Conservation (phyloP, 2,888 invertebrate genomes). For the Perizoma affinitatum region DNA sequence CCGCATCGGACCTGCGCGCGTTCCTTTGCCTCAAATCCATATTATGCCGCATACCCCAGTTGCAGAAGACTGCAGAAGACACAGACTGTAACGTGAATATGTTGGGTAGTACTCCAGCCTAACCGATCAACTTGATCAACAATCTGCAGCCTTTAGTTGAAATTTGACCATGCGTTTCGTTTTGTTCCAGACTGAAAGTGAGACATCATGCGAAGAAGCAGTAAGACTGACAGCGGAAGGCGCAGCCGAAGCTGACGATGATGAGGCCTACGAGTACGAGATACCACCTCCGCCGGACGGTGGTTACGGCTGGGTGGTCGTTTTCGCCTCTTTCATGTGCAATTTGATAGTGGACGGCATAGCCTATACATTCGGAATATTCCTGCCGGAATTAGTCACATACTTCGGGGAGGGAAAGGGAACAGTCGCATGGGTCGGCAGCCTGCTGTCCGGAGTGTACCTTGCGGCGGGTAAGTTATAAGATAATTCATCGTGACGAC, state of each 20-base stretch:
- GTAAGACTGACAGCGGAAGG: slow-evolving; percentile 89
- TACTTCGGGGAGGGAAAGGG: slow-evolving; percentile 94
- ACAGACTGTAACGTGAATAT: slow-evolving; percentile 1
- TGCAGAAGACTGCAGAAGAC: slow-evolving; percentile 8
- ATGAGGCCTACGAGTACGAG: slow-evolving; percentile 87
- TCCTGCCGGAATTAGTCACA: slow-evolving; percentile 90
- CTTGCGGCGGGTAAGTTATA: slow-evolving; percentile 91
- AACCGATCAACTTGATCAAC: too few relatives aligned
- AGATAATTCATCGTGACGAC: too few relatives aligned
- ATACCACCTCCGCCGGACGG: slow-evolving; percentile 95
- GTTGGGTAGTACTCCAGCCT: background rate
- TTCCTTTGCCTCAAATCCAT: slow-evolving; percentile 36
- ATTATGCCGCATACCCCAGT: slow-evolving; percentile 28
- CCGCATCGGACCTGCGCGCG: slow-evolving; percentile 47
- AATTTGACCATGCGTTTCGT: slow-evolving; percentile 2
- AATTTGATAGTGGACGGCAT: slow-evolving; percentile 99
- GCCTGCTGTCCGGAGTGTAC: slow-evolving; percentile 97
- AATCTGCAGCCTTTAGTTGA: background rate
- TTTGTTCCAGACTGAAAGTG: slow-evolving; percentile 91
- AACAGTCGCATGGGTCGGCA: slow-evolving; percentile 96
- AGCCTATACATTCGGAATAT: slow-evolving; percentile 98
- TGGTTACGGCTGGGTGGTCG: slow-evolving; percentile 97
- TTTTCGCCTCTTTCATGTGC: slow-evolving; percentile 98
- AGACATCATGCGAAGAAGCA: slow-evolving; percentile 93
- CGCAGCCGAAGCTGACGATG: slow-evolving; percentile 85